Conservation (phyloP, 1,140 invertebrate genomes). For the Musca domestica region DNA sequence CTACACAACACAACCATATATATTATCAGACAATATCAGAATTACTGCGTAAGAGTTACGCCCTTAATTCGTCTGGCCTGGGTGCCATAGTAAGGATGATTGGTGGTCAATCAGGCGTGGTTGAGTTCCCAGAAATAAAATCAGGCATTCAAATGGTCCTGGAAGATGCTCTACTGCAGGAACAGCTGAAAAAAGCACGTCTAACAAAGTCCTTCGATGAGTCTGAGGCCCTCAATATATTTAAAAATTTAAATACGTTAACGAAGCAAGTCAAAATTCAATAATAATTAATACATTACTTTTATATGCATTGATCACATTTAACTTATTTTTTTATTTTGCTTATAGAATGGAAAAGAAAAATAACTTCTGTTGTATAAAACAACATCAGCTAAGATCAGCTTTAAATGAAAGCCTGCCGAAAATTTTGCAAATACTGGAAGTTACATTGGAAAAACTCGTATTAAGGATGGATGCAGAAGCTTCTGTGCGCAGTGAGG, state of each 20-base stretch:
- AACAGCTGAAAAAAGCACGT: conserved; percentile 43
- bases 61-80: conserved; percentile 42
- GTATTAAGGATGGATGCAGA: conserved; percentile 41
- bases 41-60: conserved; percentile 41
- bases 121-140: conserved; percentile 55
- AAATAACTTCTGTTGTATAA: conserved; percentile 35
- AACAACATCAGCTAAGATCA: conserved; percentile 33
- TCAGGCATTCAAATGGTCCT: conserved; percentile 55
- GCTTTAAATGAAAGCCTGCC: conserved; percentile 46
- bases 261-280: conserved; percentile 34
- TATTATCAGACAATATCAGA: conserved; percentile 51
- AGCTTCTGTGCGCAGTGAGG: conserved; percentile 27
- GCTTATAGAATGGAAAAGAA: conserved; percentile 45
- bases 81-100: conserved; percentile 57
- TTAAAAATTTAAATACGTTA: conserved; percentile 44
- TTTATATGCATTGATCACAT: not conserved
- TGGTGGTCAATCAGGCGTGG: conserved; percentile 53
- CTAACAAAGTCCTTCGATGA: conserved; percentile 31
- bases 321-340: not conserved
- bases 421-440: conserved; percentile 49
- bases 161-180: conserved; percentile 45
- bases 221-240: conserved; percentile 44
- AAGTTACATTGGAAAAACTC: conserved; percentile 44
- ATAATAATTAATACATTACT: not conserved
- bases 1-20: conserved; percentile 47